phyloP scores from a whole-genome alignment of 2,113 vertebrate species.

The Cariama cristata region DNA sequence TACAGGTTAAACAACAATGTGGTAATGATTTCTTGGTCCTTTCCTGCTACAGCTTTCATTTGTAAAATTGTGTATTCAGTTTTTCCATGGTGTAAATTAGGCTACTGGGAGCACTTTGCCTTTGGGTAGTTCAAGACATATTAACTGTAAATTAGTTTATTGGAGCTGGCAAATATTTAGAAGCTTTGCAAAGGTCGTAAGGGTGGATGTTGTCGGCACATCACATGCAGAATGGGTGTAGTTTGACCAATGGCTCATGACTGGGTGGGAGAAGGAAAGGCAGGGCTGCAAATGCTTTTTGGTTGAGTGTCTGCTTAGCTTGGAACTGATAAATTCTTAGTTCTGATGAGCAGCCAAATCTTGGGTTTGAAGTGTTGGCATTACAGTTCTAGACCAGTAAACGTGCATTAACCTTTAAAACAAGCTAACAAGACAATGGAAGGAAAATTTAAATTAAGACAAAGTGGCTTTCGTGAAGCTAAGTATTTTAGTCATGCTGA shows the following conservation, averaged over 20 bases:
- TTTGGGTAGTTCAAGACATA: conserved; percentile 17
- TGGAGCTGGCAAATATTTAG: conserved; percentile 39
- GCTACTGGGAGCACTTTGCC: conserved; percentile 40
- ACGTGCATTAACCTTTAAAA: accelerated
- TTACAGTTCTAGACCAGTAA: not conserved
- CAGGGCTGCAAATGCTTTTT: not conserved
- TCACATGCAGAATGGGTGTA: not conserved
- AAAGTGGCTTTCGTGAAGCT: not conserved
- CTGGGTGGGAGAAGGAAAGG: not conserved
- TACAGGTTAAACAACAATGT: conserved; percentile 8
- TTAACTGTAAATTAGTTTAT: conserved; percentile 55
- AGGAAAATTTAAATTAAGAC: not conserved
- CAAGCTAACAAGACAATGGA: not conserved
- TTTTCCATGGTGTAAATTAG: conserved; percentile 11
- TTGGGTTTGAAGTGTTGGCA: not conserved
- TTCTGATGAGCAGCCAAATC: not conserved
- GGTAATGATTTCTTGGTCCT: not conserved
- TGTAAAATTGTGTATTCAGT: not conserved
- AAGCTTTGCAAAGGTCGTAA: conserved; percentile 17
- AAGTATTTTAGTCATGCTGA: not conserved
- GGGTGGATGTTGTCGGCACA: not conserved
- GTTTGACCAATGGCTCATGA: conserved; percentile 2
- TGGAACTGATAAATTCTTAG: not conserved
- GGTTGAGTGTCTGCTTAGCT: not conserved
- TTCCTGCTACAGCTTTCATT: not conserved